These are phyloP conservation scores for Drosophila nikananu DNA, from an alignment of 1,140 invertebrate species.

Conservation along the genomic window DNA sequence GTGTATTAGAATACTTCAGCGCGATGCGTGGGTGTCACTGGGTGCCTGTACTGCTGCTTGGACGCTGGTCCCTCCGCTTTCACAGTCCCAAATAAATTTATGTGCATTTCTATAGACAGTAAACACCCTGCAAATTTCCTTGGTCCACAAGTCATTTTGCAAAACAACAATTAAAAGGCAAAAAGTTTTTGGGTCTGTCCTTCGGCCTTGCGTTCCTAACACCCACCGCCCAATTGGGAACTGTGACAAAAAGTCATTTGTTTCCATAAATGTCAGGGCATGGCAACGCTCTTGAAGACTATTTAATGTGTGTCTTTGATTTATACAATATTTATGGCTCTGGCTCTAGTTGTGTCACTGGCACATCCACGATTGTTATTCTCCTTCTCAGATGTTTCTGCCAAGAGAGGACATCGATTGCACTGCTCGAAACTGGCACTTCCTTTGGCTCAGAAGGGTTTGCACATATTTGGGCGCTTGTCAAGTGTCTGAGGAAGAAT, in stretches of 20 bases:
- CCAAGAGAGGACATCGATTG: constrained; percentile 48
- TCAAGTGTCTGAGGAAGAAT: constrained; percentile 27
- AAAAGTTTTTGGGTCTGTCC: constrained; percentile 48
- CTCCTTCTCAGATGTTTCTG: constrained; percentile 1
- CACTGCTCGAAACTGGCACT: constrained; percentile 14
- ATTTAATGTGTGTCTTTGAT: constrained; percentile 67
- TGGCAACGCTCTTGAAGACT: constrained; percentile 66
- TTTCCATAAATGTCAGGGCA: constrained; percentile 74
- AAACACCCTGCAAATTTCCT: constrained; percentile 61
- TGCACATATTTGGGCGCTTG: constrained; percentile 15
- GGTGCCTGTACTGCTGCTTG: constrained; percentile 20
- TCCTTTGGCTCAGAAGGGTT: background rate
- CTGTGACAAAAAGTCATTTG: constrained; percentile 70
- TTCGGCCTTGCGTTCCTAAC: constrained; percentile 1
- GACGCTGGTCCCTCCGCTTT: constrained; percentile 14
- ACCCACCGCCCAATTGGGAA: constrained; percentile 21
- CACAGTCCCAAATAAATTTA: constrained; percentile 61
- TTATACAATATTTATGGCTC: constrained; percentile 68
- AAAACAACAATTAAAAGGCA: constrained; percentile 74
- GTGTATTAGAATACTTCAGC: constrained; percentile 18
- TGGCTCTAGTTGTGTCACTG: constrained; percentile 23
- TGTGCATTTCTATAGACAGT: constrained; percentile 64
- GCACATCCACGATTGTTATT: constrained; percentile 43
- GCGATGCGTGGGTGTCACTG: constrained; percentile 39
- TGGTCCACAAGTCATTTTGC: constrained; percentile 58